Evolutionary conservation across 2,113 vertebrate genomes (phyloP).

Genomic region (Eubucco bourcierii): DNA sequence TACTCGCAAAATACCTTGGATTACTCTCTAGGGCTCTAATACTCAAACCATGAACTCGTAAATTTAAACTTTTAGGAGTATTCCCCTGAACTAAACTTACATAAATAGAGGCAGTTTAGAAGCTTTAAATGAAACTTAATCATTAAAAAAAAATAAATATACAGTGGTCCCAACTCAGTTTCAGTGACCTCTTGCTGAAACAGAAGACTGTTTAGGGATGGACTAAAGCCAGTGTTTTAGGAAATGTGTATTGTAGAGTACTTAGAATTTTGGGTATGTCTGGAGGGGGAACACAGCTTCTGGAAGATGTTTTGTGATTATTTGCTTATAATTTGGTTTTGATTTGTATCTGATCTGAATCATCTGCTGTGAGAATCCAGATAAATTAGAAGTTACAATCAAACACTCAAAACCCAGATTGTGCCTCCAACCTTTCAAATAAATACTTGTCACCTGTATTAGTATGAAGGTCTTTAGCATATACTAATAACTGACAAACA

Average conservation of each 20-base stretch:
- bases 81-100: background rate
- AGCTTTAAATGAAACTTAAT: background rate
- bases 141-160: background rate
- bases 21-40: slow-evolving; percentile 3
- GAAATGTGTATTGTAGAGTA: background rate
- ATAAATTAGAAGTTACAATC: background rate
- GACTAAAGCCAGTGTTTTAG: background rate
- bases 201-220: background rate
- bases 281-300: background rate
- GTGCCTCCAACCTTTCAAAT: background rate
- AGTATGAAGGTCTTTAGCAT: background rate
- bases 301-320: background rate
- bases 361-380: background rate
- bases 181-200: background rate
- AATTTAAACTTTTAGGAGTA: background rate
- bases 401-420: background rate
- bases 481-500: background rate
- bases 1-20: background rate
- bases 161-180: background rate
- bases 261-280: background rate
- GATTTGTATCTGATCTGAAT: background rate
- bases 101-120: background rate
- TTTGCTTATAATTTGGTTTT: background rate
- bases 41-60: background rate
- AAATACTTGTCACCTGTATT: background rate